Conservation (phyloP, 2,888 invertebrate genomes). For the Rotaria sp. region DNA sequence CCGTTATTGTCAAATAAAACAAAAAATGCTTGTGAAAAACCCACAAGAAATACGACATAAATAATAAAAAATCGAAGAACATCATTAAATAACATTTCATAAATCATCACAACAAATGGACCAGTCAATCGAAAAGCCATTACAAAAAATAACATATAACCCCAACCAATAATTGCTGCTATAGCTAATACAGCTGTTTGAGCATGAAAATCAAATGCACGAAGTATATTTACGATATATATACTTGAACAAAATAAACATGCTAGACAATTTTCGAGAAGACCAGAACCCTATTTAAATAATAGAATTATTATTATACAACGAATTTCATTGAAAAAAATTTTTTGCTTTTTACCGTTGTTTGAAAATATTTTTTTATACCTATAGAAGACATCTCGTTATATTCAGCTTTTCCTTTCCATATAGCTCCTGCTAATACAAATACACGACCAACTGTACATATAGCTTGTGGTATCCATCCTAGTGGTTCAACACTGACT, state of each 20-base stretch:
- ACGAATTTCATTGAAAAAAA: too few species aligned
- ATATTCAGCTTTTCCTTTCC: neutral
- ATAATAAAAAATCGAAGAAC: slow-evolving; percentile 9
- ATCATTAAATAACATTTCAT: slow-evolving; percentile 3
- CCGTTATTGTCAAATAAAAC: neutral
- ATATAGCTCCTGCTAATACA: neutral
- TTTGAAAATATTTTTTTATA: neutral
- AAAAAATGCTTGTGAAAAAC: slow-evolving; percentile 9
- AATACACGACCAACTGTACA: neutral
- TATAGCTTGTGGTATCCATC: neutral
- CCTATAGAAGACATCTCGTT: neutral
- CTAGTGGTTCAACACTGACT: neutral
- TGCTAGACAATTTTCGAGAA: neutral
- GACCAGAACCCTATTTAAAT: neutral
- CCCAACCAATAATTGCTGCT: neutral
- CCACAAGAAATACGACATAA: neutral
- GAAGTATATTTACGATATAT: neutral
- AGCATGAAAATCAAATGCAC: neutral
- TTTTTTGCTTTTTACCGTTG: neutral
- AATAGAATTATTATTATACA: neutral
- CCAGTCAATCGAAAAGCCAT: neutral
- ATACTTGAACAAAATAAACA: neutral
- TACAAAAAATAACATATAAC: neutral
- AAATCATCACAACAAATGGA: neutral
- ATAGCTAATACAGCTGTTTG: neutral